phyloP scores from a whole-genome alignment of 2,888 invertebrate species.

The Drosophila basisetae region DNA sequence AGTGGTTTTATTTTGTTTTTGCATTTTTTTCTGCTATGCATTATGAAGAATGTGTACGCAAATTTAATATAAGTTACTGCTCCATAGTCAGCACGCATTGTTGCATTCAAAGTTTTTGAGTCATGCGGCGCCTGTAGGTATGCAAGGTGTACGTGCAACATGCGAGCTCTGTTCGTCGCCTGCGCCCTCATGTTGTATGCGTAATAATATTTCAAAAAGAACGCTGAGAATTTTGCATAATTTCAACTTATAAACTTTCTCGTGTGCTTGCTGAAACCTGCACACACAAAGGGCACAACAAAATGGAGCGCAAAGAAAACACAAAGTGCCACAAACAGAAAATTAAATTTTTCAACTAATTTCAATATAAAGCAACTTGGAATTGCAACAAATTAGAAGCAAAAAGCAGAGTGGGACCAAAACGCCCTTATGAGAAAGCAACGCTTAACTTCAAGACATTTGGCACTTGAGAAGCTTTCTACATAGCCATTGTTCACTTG shows the following conservation, averaged over 20 bases:
- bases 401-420: not conserved
- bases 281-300: conserved; percentile 46
- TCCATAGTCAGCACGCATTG: conserved; percentile 50
- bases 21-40: conserved; percentile 10
- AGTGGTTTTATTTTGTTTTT: conserved; percentile 13
- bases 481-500: conserved; percentile 61
- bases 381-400: conserved; percentile 71
- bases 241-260: conserved; percentile 72
- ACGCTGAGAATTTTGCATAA: conserved; percentile 71
- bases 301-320: conserved; percentile 32
- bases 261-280: conserved; percentile 17
- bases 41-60: conserved; percentile 57
- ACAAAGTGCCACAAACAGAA: conserved; percentile 53
- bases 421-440: conserved; percentile 14
- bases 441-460: conserved; percentile 59
- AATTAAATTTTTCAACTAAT: conserved; percentile 73
- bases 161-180: conserved; percentile 25
- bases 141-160: conserved; percentile 54
- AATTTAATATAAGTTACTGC: conserved; percentile 73
- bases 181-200: conserved; percentile 63
- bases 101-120: conserved; percentile 56
- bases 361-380: conserved; percentile 61
- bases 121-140: conserved; percentile 63
- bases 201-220: conserved; percentile 69
- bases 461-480: conserved; percentile 68